Conservation (phyloP, 2,888 invertebrate genomes). For the Psylliodes chrysocephalus region DNA sequence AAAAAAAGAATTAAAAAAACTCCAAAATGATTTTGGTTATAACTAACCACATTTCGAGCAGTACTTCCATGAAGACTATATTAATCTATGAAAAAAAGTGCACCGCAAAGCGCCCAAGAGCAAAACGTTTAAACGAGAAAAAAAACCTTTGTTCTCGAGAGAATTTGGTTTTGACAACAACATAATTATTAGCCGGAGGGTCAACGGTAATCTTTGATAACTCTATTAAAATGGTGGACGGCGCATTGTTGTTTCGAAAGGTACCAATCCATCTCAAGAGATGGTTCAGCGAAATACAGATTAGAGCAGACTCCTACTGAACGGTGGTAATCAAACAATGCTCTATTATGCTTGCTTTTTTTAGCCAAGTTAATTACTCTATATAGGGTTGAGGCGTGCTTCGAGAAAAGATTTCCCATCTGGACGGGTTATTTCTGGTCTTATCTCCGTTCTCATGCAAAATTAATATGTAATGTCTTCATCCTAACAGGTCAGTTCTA, state of each 20-base stretch:
- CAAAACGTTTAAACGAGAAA: conserved; percentile 6
- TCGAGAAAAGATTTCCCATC: conserved; percentile 15
- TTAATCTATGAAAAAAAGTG: conserved; percentile 15
- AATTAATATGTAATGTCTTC: conserved; percentile 15
- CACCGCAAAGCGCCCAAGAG: conserved; percentile 9
- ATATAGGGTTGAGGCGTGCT: conserved; percentile 14
- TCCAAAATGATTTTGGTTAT: background rate
- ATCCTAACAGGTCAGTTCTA: background rate
- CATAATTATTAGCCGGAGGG: conserved; percentile 21
- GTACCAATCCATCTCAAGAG: conserved; percentile 1
- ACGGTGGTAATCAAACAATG: conserved; percentile 21
- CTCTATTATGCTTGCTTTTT: conserved; percentile 19
- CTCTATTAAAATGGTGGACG: conserved; percentile 22
- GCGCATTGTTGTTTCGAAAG: conserved; percentile 19
- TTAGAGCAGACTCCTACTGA: conserved; percentile 21
- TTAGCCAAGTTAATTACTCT: conserved; percentile 17
- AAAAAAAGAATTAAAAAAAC: too few relatives aligned
- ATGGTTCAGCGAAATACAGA: conserved; percentile 14
- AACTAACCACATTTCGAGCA: background rate
- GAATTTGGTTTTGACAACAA: conserved; percentile 21
- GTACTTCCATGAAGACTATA: conserved; percentile 3
- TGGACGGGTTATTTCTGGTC: conserved; percentile 3
- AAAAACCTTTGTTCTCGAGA: conserved; percentile 18
- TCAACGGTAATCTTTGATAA: conserved; percentile 22
- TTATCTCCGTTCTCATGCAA: background rate